phyloP scores from a whole-genome alignment of 1,140 invertebrate species.

The Macrobrachium rosenbergii region DNA sequence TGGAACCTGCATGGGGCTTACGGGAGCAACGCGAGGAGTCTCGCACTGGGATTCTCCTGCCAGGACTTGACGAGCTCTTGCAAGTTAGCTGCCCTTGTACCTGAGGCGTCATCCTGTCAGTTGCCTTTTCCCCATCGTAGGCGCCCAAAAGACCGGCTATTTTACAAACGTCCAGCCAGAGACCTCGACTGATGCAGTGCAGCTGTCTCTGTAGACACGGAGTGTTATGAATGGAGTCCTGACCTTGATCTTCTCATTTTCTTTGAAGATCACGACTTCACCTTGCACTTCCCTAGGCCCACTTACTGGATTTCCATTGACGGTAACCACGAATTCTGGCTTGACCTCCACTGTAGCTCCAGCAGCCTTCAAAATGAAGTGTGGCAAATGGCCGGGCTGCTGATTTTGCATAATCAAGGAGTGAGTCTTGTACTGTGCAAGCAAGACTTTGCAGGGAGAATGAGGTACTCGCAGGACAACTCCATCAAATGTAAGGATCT shows the following conservation, averaged over 20 bases:
- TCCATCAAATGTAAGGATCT: slow-evolving; percentile 50
- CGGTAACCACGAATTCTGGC: no score
- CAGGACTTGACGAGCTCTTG: slow-evolving; percentile 28
- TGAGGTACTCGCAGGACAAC: slow-evolving; percentile 21
- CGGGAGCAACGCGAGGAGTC: slow-evolving; percentile 12
- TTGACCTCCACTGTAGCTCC: not conserved
- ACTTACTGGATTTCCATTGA: no score
- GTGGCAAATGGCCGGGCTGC: not conserved
- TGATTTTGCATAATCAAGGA: slow-evolving; percentile 26
- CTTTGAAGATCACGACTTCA: no score
- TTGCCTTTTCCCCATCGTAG: slow-evolving; percentile 5
- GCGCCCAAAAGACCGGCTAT: slow-evolving; percentile 36
- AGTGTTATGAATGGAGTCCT: slow-evolving; percentile 2
- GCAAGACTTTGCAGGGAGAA: slow-evolving; percentile 27
- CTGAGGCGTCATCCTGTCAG: slow-evolving; percentile 19
- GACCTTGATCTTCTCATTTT: not conserved
- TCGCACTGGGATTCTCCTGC: slow-evolving; percentile 40
- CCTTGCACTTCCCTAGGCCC: no score
- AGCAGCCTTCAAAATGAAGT: slow-evolving; percentile 14
- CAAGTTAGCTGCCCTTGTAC: slow-evolving; percentile 5
- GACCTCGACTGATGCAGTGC: slow-evolving; percentile 24
- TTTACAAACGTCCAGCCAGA: slow-evolving; percentile 32
- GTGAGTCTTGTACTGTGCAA: slow-evolving; percentile 5
- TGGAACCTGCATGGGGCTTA: not conserved
- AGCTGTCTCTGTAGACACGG: not conserved